Percentiles rank a stretch among this genome's conserved stretches.
Conservation (phyloP, 2,113 vertebrate genomes). For the Benitochromis conjunctus region DNA sequence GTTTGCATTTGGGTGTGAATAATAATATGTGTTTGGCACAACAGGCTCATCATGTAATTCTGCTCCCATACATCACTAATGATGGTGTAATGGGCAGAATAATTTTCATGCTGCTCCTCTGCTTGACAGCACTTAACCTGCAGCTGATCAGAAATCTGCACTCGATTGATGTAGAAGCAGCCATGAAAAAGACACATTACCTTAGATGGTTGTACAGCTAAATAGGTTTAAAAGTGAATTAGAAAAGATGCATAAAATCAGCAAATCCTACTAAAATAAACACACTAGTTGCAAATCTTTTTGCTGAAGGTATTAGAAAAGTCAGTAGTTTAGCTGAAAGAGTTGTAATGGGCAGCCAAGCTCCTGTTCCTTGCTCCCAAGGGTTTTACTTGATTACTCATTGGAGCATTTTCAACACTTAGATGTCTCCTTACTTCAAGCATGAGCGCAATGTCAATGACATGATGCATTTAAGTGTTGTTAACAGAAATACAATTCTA, state of each 20-base stretch:
- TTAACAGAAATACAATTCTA: background rate
- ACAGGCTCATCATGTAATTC: background rate
- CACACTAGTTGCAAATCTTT: background rate
- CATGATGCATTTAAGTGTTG: background rate
- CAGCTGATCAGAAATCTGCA: background rate
- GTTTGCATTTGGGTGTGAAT: constrained; percentile 1
- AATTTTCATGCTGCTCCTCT: background rate
- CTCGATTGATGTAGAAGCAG: background rate
- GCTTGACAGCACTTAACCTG: constrained; percentile 24
- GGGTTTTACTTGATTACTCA: background rate
- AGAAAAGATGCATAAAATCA: background rate
- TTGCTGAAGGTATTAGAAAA: background rate
- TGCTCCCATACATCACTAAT: background rate
- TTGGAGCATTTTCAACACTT: background rate
- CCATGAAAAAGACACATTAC: background rate
- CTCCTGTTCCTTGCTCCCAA: background rate
- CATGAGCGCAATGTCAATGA: background rate
- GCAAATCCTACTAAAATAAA: background rate
- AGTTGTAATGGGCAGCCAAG: background rate
- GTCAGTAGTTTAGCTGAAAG: background rate
- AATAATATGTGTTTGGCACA: background rate
- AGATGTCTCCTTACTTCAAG: background rate
- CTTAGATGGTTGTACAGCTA: background rate
- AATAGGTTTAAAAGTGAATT: background rate
- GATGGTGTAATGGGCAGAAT: constrained; percentile 5